Base-by-base conservation (phyloP, 1,140 invertebrate species). In the Berghia stephanieae region DNA sequence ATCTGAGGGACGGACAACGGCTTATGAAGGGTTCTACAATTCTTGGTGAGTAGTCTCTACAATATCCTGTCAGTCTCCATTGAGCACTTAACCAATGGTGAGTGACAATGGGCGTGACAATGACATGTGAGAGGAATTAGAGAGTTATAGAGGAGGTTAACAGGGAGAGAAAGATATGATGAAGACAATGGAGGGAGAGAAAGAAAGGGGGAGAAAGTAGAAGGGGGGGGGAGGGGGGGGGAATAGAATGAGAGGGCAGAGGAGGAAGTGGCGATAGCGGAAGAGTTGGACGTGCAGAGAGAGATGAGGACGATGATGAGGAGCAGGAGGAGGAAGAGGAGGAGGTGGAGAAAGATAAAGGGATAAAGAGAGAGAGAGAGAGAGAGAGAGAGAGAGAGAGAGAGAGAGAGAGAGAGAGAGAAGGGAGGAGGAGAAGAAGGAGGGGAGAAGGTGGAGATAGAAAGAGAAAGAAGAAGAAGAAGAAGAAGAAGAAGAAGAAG, bases 361-460 rank as follows among this genome's bases (percentile, higher is more conserved):
- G 27, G 24, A 60, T 46, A 77, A 52, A 57, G 46, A 60, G 46
- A 44, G 67, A 57, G 2, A 57, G 67, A 71, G 44, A 70, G 63
- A 77, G 31, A 70, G 76, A 57, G 44, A 42, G 76, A 70, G 76
- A 70, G 49, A 70, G 68, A 77, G 49, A 70, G 38, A 70, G 49
- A 77, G 27, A 52, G 63, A 52, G 60, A 44, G 60, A 67, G 43
- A 43, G 63, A 77, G 60, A 68, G 43, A 34, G 44, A 52, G 10
- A 77, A 38, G 24, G 60, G 24, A n/a, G 36, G 27, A 49, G 34
- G 34, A 21, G 34, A n/a, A 44, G 10, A 60, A 21, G 34, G 5
- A 60, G 55, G 34, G 5, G 34, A 21, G 34, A 4, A 60, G 55
- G 34, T 4, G n/a, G 46, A 49, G 13, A 49, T 49, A 49, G 13